These are phyloP conservation scores for Pseudomugil gertrudae DNA, from an alignment of 2,797 vertebrate species.

Conservation along the genomic window DNA sequence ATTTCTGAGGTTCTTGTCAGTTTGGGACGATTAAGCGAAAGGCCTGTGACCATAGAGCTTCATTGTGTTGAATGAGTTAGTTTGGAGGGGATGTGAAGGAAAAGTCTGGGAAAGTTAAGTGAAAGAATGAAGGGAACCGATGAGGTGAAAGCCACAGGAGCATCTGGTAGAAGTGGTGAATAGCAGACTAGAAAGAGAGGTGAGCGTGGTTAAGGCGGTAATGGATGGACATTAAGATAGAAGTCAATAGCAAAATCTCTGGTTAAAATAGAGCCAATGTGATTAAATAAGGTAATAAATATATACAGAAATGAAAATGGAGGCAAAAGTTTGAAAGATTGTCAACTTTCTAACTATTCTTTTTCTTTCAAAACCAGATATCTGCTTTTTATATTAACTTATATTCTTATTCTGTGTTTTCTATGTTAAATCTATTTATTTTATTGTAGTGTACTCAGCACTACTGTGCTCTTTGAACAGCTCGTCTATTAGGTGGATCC, in stretches of 20 bases:
- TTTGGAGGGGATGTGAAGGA: constrained; percentile 5
- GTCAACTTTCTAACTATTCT: neutral
- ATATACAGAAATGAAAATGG: neutral
- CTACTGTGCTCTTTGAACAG: constrained; percentile 41
- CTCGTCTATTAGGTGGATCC: constrained; percentile 43
- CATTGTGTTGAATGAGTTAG: constrained; percentile 20
- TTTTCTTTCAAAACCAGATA: neutral
- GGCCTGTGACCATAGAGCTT: constrained; percentile 59
- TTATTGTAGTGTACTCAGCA: constrained; percentile 14
- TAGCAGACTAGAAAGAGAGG: constrained; percentile 13
- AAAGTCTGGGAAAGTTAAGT: neutral
- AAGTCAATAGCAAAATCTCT: neutral
- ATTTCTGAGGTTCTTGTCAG: constrained; percentile 76
- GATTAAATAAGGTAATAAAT: neutral
- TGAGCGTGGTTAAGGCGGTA: neutral
- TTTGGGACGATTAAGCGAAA: constrained; percentile 74
- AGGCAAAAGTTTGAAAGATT: constrained; percentile 16
- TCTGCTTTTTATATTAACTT: constrained; percentile 7
- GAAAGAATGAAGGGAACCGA: constrained; percentile 3
- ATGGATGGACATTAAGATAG: constrained; percentile 4
- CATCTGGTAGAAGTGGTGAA: constrained; percentile 2
- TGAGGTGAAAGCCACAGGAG: constrained; percentile 5
- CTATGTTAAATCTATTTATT: constrained; percentile 13
- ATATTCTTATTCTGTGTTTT: neutral
- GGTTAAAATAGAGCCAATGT: neutral